A percentile compares a stretch with the other conserved stretches of the same genome.
Conservation (phyloP, 1,140 invertebrate genomes). For the Diorhabda sublineata region DNA sequence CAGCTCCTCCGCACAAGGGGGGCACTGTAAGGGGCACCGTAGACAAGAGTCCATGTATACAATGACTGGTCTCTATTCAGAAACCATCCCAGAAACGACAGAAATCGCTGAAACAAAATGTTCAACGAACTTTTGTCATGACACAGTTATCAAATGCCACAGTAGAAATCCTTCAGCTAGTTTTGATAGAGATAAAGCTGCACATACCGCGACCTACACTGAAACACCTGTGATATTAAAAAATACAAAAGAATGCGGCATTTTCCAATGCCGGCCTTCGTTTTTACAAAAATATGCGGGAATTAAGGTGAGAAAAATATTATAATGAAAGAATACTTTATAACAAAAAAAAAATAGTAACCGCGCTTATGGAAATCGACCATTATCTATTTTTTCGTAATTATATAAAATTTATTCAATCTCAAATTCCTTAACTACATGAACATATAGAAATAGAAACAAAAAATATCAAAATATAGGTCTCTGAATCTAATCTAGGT, state of each 20-base stretch:
- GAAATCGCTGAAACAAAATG: constrained; percentile 48
- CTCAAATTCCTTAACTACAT: too few species aligned
- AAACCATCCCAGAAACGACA: constrained; percentile 53
- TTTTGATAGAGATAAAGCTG: constrained; percentile 51
- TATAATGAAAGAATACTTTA: too few species aligned
- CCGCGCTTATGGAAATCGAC: too few species aligned
- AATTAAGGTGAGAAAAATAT: constrained; percentile 62
- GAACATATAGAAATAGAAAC: too few species aligned
- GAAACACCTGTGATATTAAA: constrained; percentile 50
- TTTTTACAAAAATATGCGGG: constrained; percentile 79
- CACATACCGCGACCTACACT: constrained; percentile 27
- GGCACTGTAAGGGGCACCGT: constrained; percentile 54
- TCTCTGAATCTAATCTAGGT: too few species aligned
- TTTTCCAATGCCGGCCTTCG: constrained; percentile 72
- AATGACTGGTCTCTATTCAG: constrained; percentile 79
- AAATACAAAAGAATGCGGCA: constrained; percentile 68
- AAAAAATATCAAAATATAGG: too few species aligned
- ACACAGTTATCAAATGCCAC: constrained; percentile 66
- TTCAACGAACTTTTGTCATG: constrained; percentile 47
- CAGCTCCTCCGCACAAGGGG: background rate
- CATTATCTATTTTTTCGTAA: too few species aligned
- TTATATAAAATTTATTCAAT: too few species aligned
- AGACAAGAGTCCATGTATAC: constrained; percentile 82
- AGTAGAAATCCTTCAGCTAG: constrained; percentile 71
- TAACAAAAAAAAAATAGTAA: too few species aligned